Evolutionary conservation across 2,113 vertebrate genomes (phyloP).

Genomic region (Nannobrachium achirus): DNA sequence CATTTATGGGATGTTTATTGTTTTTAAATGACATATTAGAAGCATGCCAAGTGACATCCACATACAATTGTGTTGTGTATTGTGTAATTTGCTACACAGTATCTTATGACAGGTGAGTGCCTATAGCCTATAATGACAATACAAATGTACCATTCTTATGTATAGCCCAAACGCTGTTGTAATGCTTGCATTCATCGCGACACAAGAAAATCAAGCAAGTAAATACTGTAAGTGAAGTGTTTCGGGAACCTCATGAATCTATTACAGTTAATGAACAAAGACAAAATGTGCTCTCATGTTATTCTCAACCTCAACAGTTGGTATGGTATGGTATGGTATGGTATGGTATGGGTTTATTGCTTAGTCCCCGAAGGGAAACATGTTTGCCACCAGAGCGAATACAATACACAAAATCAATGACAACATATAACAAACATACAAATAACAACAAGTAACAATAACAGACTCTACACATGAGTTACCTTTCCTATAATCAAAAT

Average conservation of each 20-base stretch:
- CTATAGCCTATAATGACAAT: neutral
- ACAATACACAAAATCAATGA: no score
- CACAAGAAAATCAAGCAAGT: neutral
- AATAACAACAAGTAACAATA: no score
- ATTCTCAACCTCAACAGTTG: neutral
- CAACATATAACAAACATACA: no score
- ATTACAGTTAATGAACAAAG: neutral
- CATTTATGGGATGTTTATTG: neutral
- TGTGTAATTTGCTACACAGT: no score
- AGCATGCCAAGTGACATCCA: neutral
- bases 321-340: no score
- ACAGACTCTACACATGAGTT: no score
- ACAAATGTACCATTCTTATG: neutral
- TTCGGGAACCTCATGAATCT: neutral
- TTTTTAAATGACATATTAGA: neutral
- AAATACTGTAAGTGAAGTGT: neutral
- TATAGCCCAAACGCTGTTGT: neutral
- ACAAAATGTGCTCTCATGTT: neutral
- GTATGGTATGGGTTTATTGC: no score
- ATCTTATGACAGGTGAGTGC: no score
- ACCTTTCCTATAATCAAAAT: no score
- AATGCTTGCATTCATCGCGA: neutral
- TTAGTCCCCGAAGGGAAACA: no score
- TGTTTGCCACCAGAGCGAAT: no score
- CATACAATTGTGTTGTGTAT: no score